These are phyloP conservation scores for Sebastes trivittatus DNA, from an alignment of 2,797 vertebrate species.

Conservation along the genomic window DNA sequence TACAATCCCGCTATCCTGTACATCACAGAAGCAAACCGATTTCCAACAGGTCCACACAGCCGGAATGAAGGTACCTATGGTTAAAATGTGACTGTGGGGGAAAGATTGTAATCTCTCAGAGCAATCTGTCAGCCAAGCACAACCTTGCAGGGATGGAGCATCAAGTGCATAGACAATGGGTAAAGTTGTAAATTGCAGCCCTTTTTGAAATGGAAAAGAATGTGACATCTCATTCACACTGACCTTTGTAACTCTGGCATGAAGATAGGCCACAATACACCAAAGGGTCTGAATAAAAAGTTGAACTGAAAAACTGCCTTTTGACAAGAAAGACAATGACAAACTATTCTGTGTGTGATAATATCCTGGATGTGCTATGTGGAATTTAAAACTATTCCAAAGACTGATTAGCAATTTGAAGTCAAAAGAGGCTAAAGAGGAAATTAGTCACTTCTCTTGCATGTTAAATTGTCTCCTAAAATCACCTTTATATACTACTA, in stretches of 20 bases:
- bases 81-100: conserved; percentile 35
- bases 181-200: conserved; percentile 37
- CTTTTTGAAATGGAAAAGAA: conserved; percentile 30
- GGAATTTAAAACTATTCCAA: conserved; percentile 3
- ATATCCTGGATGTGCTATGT: neutral
- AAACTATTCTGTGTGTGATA: neutral
- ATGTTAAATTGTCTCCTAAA: neutral
- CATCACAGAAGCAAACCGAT: conserved; percentile 34
- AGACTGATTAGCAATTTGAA: conserved; percentile 4
- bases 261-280: conserved; percentile 9
- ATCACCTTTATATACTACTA: neutral
- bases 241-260: conserved; percentile 45
- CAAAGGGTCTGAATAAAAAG: conserved; percentile 29
- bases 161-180: conserved; percentile 45
- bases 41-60: conserved; percentile 26
- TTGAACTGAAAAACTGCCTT: conserved; percentile 14
- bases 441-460: conserved; percentile 1
- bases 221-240: conserved; percentile 46
- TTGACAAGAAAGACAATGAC: conserved; percentile 1
- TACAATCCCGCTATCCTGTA: conserved; percentile 44
- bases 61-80: neutral
- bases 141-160: conserved; percentile 17
- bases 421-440: neutral
- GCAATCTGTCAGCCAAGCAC: conserved; percentile 51
- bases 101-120: conserved; percentile 63